A percentile compares a stretch with the other conserved stretches of the same genome.
Conservation (phyloP, 2,113 vertebrate genomes). For the Paraplagusia blochii region DNA sequence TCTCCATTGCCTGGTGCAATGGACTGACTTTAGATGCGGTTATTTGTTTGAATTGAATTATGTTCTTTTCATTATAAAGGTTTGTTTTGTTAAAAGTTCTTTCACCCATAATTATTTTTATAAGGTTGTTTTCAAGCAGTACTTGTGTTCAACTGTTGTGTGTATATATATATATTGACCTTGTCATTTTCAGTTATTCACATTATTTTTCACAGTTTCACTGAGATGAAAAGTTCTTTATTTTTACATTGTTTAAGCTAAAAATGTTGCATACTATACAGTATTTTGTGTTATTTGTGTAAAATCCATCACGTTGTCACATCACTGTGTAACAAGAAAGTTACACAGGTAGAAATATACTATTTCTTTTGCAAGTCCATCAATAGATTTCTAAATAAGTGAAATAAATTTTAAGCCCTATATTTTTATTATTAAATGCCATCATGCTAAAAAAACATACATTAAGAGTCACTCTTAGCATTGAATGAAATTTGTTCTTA, state of each 20-base stretch:
- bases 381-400: neutral
- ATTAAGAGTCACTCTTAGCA: too few species aligned
- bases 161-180: conserved; percentile 53
- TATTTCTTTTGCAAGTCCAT: neutral
- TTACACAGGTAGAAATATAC: too few species aligned
- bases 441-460: too few species aligned
- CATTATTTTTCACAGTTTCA: neutral
- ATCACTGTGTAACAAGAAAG: too few species aligned
- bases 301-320: too few species aligned
- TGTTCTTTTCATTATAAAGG: conserved; percentile 12
- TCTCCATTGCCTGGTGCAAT: conserved; percentile 62
- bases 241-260: too few species aligned
- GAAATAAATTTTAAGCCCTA: neutral
- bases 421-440: neutral
- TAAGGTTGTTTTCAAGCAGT: conserved; percentile 60
- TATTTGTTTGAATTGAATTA: neutral
- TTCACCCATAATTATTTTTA: conserved; percentile 45
- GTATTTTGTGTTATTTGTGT: neutral
- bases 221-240: too few species aligned
- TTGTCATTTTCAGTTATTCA: conserved; percentile 1
- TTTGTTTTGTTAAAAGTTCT: too few species aligned
- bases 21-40: conserved; percentile 21
- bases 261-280: conserved; percentile 31
- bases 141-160: conserved; percentile 43
- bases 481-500: too few species aligned